Evolutionary conservation across 2,888 invertebrate genomes (phyloP), one percentile per base, ranked within the genome.

Genomic region (Pteria penguin): DNA sequence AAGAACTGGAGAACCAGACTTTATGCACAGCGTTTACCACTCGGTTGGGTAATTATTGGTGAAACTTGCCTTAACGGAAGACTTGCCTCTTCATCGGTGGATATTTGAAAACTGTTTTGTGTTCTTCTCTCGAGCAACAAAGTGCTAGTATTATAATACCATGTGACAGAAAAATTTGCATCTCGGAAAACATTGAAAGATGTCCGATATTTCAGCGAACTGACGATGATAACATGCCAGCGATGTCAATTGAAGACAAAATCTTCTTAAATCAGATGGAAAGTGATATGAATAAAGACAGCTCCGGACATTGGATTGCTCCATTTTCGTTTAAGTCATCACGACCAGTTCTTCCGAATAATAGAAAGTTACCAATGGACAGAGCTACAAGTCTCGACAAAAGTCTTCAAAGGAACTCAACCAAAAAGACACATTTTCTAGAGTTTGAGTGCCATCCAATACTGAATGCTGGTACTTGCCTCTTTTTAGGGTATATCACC

Each of bases 271-370:
- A 29, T 0, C 61, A 61, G 18, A 75, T 78, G 75, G 67, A 74
- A 27, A 26, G 54, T 0, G 22, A 31, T 11, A 29, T 75, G n/a
- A 18, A 5, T 8, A 55, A 54, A 22, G 61, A 71, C 33, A 14
- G 29, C 8, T 26, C 8, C 24, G 60, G 72, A 26, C 45, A 57
- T 14, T 78, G 71, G 75, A 24, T 61, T 55, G 75, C 72, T 18
- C 69, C 78, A 27, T 60, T 78, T 2, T 72, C 78, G 4, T 78
- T 75, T 62, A n/a, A n/a, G n/a, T n/a, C n/a, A n/a, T n/a, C n/a
- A n/a, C n/a, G n/a, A n/a, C n/a, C n/a, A n/a, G n/a, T n/a, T n/a
- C n/a, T n/a, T n/a, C n/a, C n/a, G n/a, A n/a, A n/a, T n/a, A n/a
- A n/a, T n/a, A n/a, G n/a, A n/a, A n/a, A n/a, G n/a, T n/a, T n/a